Evolutionary conservation across 2,888 invertebrate species (phyloP).

Genomic region (Cyrtodaria siliqua): DNA sequence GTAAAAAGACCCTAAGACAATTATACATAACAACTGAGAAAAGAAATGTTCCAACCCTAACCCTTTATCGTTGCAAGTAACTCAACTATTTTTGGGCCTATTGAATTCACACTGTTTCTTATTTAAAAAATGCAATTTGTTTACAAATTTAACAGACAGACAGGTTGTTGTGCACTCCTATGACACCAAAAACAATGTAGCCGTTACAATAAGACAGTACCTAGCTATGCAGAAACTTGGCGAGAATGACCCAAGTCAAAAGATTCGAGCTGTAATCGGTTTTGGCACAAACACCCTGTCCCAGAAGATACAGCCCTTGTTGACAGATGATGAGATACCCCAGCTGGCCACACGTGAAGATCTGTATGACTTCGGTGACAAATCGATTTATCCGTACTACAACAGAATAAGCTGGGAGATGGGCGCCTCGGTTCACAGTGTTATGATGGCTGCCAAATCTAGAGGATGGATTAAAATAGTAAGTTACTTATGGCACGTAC

Average conservation of each 20-base stretch:
- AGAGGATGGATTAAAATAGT: constrained; percentile 65
- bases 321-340: constrained; percentile 57
- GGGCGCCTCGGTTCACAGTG: constrained; percentile 57
- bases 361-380: constrained; percentile 64
- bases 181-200: constrained; percentile 47
- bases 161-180: constrained; percentile 44
- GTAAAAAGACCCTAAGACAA: too few species aligned
- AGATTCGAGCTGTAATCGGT: constrained; percentile 63
- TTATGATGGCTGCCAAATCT: constrained; percentile 61
- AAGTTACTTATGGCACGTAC: too few species aligned
- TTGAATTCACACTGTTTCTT: too few species aligned
- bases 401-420: constrained; percentile 66
- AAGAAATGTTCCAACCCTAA: too few species aligned
- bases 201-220: constrained; percentile 35
- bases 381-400: constrained; percentile 67
- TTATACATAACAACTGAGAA: too few species aligned
- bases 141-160: constrained; percentile 36
- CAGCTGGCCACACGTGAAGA: constrained; percentile 63
- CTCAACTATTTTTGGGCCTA: too few species aligned
- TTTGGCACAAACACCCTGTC: constrained; percentile 64
- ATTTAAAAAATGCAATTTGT: too few species aligned
- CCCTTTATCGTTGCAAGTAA: too few species aligned
- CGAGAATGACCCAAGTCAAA: constrained; percentile 57
- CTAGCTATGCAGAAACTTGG: constrained; percentile 44
- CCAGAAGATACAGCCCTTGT: constrained; percentile 46